A percentile compares a stretch with the other conserved stretches of the same genome.
phyloP scores from a whole-genome alignment of 1,140 invertebrate genomes.

The Sitodiplosis mosellana region DNA sequence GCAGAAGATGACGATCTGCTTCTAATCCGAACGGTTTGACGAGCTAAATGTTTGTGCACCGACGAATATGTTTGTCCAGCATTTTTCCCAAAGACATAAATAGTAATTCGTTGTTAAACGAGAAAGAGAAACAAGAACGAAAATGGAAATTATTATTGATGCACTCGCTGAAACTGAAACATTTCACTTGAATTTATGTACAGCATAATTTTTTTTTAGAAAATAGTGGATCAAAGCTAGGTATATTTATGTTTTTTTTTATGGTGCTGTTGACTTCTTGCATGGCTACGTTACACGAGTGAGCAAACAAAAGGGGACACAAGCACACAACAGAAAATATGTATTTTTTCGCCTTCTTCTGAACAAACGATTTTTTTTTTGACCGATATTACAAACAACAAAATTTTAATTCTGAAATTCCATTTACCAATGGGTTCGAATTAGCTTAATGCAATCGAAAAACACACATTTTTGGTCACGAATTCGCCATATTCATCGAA shows the following conservation, averaged over 20 bases:
- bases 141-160: background rate
- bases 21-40: conserved; percentile 63
- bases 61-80: conserved; percentile 3
- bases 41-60: conserved; percentile 40
- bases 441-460: no score
- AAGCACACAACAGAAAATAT: background rate
- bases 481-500: background rate
- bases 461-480: no score
- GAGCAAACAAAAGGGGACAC: background rate
- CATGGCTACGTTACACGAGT: background rate
- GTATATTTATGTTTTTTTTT: no score
- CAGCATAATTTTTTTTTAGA: no score
- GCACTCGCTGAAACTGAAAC: no score
- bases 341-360: background rate
- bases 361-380: no score
- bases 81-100: background rate
- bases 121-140: background rate
- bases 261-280: background rate
- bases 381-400: background rate
- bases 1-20: conserved; percentile 72
- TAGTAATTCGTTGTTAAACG: no score
- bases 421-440: no score
- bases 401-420: no score
- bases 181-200: no score
- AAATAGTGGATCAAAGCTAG: no score